phyloP scores from a whole-genome alignment of 1,140 invertebrate species.

The Drosophila ficusphila region DNA sequence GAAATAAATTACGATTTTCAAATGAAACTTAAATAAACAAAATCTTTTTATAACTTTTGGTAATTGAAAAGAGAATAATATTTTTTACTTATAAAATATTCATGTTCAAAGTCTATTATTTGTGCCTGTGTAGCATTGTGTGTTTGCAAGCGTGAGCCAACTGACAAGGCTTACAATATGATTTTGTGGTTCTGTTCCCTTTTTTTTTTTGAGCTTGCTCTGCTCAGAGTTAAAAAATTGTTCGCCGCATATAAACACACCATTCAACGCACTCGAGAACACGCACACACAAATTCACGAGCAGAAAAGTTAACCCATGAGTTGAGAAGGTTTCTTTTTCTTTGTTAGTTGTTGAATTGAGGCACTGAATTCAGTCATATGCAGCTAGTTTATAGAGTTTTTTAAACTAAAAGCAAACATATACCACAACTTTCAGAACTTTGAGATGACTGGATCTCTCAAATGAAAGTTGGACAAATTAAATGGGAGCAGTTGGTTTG shows the following conservation, averaged over 20 bases:
- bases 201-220: constrained; percentile 60
- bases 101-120: background rate
- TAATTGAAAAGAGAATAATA: too few relatives aligned
- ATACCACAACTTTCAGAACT: constrained; percentile 19
- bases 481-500: background rate
- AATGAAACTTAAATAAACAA: too few relatives aligned
- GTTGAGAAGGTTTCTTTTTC: constrained; percentile 1
- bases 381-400: constrained; percentile 34
- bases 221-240: constrained; percentile 44
- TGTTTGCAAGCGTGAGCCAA: constrained; percentile 21
- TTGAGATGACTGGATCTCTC: background rate
- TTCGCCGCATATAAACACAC: constrained; percentile 35
- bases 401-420: constrained; percentile 9
- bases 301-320: constrained; percentile 34
- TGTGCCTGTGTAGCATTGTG: constrained; percentile 5
- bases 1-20: too few relatives aligned
- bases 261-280: constrained; percentile 28
- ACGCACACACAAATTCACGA: constrained; percentile 4
- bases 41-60: too few relatives aligned
- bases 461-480: constrained; percentile 33
- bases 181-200: constrained; percentile 75
- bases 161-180: constrained; percentile 80
- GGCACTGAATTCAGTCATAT: constrained; percentile 10
- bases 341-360: constrained; percentile 8
- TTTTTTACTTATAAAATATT: too few relatives aligned